Evolutionary conservation across 2,797 vertebrate species (phyloP), one percentile per base, ranked within the genome.

Genomic region (Rhinogobio ventralis): DNA sequence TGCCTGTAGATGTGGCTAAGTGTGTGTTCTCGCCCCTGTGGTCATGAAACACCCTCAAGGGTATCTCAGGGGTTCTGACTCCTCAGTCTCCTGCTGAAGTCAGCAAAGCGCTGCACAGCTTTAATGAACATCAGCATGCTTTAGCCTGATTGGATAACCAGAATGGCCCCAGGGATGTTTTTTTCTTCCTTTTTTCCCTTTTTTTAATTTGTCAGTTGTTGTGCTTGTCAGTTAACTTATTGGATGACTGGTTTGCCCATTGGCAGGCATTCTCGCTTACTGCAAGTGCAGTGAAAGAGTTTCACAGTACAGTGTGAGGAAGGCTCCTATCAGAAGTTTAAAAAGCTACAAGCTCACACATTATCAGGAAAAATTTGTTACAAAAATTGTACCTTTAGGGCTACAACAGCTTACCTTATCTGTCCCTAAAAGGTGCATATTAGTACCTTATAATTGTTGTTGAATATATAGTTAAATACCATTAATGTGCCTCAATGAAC

Each of bases 61-160:
- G 73, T 86, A 85, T 85, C 75, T 83, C 55, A 62, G 20, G 62
- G 55, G 62, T 45, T 83, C 62, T 2, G 20, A 33, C 23, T 85
- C n/a, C 19, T 17, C 71, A 42, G 90, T 74, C 76, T 92, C 89
- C 79, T 91, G 91, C 92, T 88, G 82, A 86, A 85, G 67, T 93
- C 93, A 93, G 94, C 92, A 91, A 84, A 91, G 86, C 86, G 23
- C 57, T n/a, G 81, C 86, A 90, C 91, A 86, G 85, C 90, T 90
- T 91, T 92, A 93, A 93, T 93, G 90, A 91, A 91, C 85, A 89
- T 78, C 88, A 90, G 88, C 88, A 86, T 72, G 46, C 90, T 90
- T 89, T 91, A 91, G 90, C 89, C 91, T 91, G 92, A 94, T 93
- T 94, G 91, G 92, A 90, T 93, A 89, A 91, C 66, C 88, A 85